Evolutionary conservation across 2,888 invertebrate species (phyloP).

Genomic region (Imbricaverruca yamaguchii): DNA sequence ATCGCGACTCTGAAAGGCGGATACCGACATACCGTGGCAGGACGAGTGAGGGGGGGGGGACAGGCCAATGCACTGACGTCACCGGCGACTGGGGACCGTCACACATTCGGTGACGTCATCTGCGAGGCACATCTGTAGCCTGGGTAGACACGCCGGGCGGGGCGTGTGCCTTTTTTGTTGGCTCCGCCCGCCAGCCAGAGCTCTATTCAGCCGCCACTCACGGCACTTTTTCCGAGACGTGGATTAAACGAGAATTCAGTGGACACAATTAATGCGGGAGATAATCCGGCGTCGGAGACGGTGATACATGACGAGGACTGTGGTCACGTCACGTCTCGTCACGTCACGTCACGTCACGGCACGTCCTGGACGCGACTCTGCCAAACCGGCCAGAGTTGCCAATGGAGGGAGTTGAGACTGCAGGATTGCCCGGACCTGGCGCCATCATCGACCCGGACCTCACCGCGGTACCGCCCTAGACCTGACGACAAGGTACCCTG

Average conservation of each 20-base stretch:
- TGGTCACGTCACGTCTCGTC: background rate
- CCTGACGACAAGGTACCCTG: too few species aligned
- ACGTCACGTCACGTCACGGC: too few species aligned
- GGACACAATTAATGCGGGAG: conserved; percentile 6
- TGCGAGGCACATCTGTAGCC: background rate
- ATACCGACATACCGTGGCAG: too few species aligned
- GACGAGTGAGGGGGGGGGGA: too few species aligned
- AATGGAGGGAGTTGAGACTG: too few species aligned
- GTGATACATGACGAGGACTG: background rate
- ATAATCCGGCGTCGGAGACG: background rate
- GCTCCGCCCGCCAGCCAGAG: background rate
- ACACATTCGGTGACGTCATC: background rate
- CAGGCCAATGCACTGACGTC: background rate
- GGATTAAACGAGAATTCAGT: background rate
- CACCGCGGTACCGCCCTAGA: too few species aligned
- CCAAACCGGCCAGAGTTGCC: too few species aligned
- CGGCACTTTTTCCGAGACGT: background rate
- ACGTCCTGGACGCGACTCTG: too few species aligned
- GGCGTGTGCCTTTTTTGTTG: background rate
- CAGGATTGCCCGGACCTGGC: too few species aligned
- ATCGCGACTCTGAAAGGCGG: background rate
- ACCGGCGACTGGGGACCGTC: background rate
- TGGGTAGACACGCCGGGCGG: background rate
- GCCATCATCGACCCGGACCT: too few species aligned
- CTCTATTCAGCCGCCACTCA: conserved; percentile 11